Percentiles rank a stretch among this genome's conserved stretches.
phyloP scores from a whole-genome alignment of 1,140 invertebrate genomes.

The Scylla paramamosain region DNA sequence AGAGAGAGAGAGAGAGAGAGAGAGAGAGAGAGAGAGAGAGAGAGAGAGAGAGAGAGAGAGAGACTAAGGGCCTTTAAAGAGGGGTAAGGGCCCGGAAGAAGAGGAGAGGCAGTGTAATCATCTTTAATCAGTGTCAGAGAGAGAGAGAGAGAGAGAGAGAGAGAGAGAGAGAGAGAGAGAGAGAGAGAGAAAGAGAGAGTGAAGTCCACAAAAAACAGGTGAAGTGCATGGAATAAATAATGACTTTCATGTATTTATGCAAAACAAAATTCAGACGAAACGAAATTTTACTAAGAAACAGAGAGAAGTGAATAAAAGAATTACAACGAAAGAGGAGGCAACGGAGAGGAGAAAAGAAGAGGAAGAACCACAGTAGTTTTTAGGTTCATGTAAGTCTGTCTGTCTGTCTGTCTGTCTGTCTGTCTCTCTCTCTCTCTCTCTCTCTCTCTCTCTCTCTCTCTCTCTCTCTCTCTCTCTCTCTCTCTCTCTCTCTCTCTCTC shows the following conservation, averaged over 20 bases:
- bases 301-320: not conserved
- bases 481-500: conserved; percentile 38
- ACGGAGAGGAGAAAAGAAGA: too few relatives aligned
- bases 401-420: conserved; percentile 56
- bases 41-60: not conserved
- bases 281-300: not conserved
- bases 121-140: too few relatives aligned
- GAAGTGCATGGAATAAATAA: not conserved
- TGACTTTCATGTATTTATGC: too few relatives aligned
- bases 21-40: not conserved
- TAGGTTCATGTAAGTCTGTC: conserved; percentile 28
- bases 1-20: not conserved
- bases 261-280: not conserved
- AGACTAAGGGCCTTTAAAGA: not conserved
- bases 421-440: conserved; percentile 41
- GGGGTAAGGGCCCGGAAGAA: not conserved
- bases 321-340: too few relatives aligned
- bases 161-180: not conserved
- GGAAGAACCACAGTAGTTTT: too few relatives aligned
- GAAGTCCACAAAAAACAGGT: not conserved
- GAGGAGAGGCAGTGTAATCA: not conserved
- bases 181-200: conserved; percentile 48
- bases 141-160: not conserved
- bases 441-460: conserved; percentile 44
- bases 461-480: conserved; percentile 44